phyloP scores from a whole-genome alignment of 2,888 invertebrate genomes.

The Lepidocyrtinus sp. region DNA sequence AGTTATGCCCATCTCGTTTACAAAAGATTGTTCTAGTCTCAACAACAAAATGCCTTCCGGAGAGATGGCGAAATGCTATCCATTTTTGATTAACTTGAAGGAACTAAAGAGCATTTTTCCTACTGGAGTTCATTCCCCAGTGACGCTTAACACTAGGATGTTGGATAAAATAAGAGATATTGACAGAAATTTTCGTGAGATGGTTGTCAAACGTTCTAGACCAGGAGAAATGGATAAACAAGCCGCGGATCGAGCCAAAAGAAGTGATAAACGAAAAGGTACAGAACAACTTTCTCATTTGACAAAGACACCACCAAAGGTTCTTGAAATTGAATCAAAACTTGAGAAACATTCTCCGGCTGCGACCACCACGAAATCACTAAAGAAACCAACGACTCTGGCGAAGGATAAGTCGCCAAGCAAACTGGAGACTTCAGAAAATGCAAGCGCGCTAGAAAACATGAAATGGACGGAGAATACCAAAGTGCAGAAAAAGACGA shows the following conservation, averaged over 20 bases:
- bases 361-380: neutral
- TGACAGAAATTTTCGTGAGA: too few relatives aligned
- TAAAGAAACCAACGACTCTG: neutral
- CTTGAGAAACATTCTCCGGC: too few relatives aligned
- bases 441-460: too few relatives aligned
- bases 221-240: neutral
- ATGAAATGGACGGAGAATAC: too few relatives aligned
- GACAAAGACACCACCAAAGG: too few relatives aligned
- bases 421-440: too few relatives aligned
- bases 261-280: neutral
- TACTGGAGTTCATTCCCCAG: neutral
- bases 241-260: too few relatives aligned
- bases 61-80: neutral
- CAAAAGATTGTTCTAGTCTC: neutral
- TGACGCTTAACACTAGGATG: neutral
- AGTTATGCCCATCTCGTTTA: neutral
- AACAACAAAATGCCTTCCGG: neutral
- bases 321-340: too few relatives aligned
- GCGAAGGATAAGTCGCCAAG: too few relatives aligned
- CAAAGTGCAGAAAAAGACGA: too few relatives aligned
- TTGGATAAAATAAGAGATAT: neutral
- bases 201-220: neutral
- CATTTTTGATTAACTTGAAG: neutral
- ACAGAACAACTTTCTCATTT: neutral
- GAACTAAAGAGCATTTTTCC: neutral